phyloP scores from a whole-genome alignment of 2,888 invertebrate species.

The Lasioglossum pauxillum region DNA sequence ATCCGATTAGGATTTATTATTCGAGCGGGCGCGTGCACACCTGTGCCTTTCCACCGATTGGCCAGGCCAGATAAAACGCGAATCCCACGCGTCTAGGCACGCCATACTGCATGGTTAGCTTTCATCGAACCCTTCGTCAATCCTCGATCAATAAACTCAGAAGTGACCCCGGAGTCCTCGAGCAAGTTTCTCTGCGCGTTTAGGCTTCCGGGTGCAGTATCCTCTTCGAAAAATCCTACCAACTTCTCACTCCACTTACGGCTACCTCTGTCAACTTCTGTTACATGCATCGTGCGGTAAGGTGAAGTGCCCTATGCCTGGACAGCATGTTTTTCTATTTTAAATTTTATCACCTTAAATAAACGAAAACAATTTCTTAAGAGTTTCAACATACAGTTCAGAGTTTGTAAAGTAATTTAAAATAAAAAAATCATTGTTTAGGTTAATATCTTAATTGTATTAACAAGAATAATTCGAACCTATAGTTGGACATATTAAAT shows the following conservation, averaged over 20 bases:
- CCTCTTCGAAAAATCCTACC: background rate
- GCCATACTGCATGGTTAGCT: background rate
- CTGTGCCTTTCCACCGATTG: conserved; percentile 62
- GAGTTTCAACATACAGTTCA: no score
- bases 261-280: background rate
- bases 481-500: no score
- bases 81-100: conserved; percentile 40
- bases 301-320: no score
- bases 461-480: no score
- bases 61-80: conserved; percentile 48
- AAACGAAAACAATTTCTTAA: no score
- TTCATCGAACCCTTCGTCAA: conserved; percentile 25
- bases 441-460: no score
- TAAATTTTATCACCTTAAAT: no score
- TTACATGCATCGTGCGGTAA: no score
- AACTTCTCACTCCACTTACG: background rate
- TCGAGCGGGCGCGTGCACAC: conserved; percentile 59
- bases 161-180: background rate
- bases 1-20: conserved; percentile 67
- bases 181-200: background rate
- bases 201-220: background rate
- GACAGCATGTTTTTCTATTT: no score
- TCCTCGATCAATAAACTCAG: conserved; percentile 1
- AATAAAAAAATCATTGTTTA: no score
- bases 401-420: no score